Percentiles rank a stretch among this genome's conserved stretches.
Conservation (phyloP, 2,888 invertebrate species). For the Diachrysia chrysitis region DNA sequence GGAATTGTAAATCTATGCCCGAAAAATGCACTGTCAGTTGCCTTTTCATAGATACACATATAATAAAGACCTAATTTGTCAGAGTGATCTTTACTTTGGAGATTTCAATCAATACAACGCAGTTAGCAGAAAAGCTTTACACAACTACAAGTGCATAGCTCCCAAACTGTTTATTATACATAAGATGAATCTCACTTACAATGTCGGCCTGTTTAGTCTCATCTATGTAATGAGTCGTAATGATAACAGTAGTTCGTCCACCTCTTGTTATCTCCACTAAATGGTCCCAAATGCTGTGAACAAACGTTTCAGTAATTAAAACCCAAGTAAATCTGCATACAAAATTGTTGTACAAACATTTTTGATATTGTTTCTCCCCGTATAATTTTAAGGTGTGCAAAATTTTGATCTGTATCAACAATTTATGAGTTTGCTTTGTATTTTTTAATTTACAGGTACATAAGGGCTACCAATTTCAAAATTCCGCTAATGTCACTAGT, state of each 20-base stretch:
- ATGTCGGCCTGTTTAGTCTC: slow-evolving; percentile 95
- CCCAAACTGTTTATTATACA: background rate
- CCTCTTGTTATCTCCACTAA: slow-evolving; percentile 93
- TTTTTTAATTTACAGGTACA: slow-evolving; percentile 7
- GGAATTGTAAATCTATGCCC: too few species aligned
- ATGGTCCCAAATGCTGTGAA: slow-evolving; percentile 94
- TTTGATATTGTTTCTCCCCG: background rate
- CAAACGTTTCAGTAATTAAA: slow-evolving; percentile 28
- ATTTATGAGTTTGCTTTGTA: slow-evolving; percentile 16
- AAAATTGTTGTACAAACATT: slow-evolving; percentile 7
- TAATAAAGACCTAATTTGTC: too few species aligned
- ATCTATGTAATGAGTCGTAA: slow-evolving; percentile 96
- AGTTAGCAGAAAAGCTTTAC: too few species aligned
- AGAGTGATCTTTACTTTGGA: too few species aligned
- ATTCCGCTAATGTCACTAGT: too few species aligned
- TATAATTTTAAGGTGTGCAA: background rate
- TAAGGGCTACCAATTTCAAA: slow-evolving; percentile 6
- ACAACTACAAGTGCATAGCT: too few species aligned
- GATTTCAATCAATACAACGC: too few species aligned
- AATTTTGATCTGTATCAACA: background rate
- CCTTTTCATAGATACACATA: too few species aligned
- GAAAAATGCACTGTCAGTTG: too few species aligned
- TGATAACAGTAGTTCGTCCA: slow-evolving; percentile 94
- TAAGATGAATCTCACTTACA: slow-evolving; percentile 88
- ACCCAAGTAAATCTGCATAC: background rate